Percentiles rank a stretch among this genome's conserved stretches.
These are phyloP conservation scores for Astyanax mexicanus DNA, from an alignment of 2,797 vertebrate species.

Conservation along the genomic window DNA sequence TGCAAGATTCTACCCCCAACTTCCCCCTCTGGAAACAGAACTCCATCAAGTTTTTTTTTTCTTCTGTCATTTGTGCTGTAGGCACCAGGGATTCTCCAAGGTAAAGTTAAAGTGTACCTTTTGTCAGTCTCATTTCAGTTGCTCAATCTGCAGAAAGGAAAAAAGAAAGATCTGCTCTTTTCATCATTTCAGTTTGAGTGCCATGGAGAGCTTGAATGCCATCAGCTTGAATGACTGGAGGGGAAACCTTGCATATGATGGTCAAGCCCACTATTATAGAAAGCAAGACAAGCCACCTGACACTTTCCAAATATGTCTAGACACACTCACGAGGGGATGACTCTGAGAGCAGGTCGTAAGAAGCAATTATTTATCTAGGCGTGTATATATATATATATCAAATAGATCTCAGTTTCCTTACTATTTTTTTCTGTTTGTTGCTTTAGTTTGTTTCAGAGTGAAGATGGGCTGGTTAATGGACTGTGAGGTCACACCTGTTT, in stretches of 20 bases:
- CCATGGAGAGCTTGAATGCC: conserved; percentile 48
- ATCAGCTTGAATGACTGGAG: conserved; percentile 52
- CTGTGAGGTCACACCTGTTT: conserved; percentile 36
- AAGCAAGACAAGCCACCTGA: conserved; percentile 55
- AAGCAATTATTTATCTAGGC: conserved; percentile 43
- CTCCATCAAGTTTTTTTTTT: conserved; percentile 54
- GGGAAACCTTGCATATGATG: conserved; percentile 42
- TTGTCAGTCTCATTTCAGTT: conserved; percentile 47
- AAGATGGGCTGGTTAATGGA: conserved; percentile 1
- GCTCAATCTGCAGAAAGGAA: conserved; percentile 31
- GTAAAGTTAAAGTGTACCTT: conserved; percentile 46
- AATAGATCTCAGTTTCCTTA: conserved; percentile 14
- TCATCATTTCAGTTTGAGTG: conserved; percentile 49
- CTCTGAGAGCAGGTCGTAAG: conserved; percentile 22
- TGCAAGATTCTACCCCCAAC: conserved; percentile 70
- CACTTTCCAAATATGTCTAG: conserved; percentile 58
- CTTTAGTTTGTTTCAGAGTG: conserved; percentile 7
- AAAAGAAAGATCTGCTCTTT: conserved; percentile 37
- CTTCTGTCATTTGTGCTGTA: conserved; percentile 65
- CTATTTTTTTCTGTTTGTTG: conserved; percentile 24
- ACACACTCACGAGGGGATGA: conserved; percentile 14
- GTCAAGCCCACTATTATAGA: conserved; percentile 39
- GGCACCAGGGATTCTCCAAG: conserved; percentile 44
- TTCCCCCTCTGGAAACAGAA: conserved; percentile 62
- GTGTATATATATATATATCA: too few relatives aligned